Evolutionary conservation across 1,140 invertebrate genomes (phyloP).

Genomic region (Cherax quadricarinatus): DNA sequence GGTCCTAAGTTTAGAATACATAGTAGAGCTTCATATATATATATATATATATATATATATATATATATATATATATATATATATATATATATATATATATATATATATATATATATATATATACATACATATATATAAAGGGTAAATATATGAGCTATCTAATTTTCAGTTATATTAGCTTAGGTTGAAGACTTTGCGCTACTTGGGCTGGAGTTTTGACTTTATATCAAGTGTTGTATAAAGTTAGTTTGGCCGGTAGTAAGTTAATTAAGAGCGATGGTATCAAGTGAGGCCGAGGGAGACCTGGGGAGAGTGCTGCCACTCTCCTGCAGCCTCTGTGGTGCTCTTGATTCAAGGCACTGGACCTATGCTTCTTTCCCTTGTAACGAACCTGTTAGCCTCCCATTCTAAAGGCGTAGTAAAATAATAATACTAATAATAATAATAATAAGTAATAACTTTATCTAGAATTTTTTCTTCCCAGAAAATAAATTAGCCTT

Average conservation of each 20-base stretch:
- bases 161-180: conserved; percentile 1
- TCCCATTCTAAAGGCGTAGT: too few species aligned
- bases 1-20: too few species aligned
- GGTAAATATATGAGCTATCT: neutral
- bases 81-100: conserved; percentile 13
- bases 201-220: neutral
- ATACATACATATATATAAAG: neutral
- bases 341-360: too few species aligned
- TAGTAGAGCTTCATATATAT: neutral
- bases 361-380: too few species aligned
- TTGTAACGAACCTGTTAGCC: too few species aligned
- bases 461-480: too few species aligned
- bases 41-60: neutral
- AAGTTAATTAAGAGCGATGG: neutral
- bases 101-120: conserved; percentile 13
- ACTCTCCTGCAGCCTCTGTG: too few species aligned
- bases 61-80: conserved; percentile 13
- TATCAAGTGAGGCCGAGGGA: neutral
- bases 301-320: too few species aligned
- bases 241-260: neutral
- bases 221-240: neutral
- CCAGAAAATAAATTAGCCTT: too few species aligned
- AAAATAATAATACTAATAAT: too few species aligned
- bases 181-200: neutral
- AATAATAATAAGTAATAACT: too few species aligned